These are phyloP conservation scores for Toxotes jaculatrix DNA, from an alignment of 2,113 vertebrate species.

Conservation along the genomic window DNA sequence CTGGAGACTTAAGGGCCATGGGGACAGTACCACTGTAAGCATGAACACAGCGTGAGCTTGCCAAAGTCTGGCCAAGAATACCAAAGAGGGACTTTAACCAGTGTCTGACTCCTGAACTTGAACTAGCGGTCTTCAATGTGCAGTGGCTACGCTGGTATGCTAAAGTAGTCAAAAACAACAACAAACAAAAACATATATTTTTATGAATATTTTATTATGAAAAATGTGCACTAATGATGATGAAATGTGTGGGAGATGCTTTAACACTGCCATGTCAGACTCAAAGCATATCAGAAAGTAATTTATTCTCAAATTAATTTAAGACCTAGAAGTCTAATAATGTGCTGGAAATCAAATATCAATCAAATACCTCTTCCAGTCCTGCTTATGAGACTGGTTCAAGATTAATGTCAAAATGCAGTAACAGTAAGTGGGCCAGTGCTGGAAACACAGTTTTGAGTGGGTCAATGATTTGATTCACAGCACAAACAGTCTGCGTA, in stretches of 20 bases:
- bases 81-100: constrained; percentile 62
- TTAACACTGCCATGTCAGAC: no score
- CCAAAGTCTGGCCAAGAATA: constrained; percentile 60
- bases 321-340: not conserved
- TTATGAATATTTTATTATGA: not conserved
- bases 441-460: constrained; percentile 1
- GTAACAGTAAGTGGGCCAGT: constrained; percentile 21
- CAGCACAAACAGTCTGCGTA: not conserved
- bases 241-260: not conserved
- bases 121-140: constrained; percentile 21
- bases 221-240: not conserved
- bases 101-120: constrained; percentile 56
- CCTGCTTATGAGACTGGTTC: not conserved
- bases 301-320: no score
- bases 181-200: not conserved
- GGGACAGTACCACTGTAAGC: constrained; percentile 43
- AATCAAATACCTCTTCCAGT: not conserved
- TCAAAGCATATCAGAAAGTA: no score
- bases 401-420: not conserved
- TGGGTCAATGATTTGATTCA: constrained; percentile 17
- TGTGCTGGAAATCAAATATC: not conserved
- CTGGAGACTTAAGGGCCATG: constrained; percentile 25
- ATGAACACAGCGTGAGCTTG: constrained; percentile 37
- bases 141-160: constrained; percentile 8
- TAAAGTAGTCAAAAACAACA: not conserved